Evolutionary conservation across 2,113 vertebrate species (phyloP).

Genomic region (Phaethon lepturus): DNA sequence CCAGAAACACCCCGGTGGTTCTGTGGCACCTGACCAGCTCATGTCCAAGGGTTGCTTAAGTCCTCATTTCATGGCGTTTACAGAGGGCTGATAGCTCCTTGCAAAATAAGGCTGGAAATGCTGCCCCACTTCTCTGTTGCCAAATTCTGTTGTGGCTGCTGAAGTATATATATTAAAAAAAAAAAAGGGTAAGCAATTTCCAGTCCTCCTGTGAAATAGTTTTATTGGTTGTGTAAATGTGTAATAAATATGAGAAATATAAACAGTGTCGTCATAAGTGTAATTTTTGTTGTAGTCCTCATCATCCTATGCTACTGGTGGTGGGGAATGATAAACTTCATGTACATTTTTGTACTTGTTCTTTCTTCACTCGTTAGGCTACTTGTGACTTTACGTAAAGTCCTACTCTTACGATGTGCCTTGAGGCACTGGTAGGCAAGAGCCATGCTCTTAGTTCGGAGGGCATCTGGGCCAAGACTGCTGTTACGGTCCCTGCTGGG

Average conservation of each 20-base stretch:
- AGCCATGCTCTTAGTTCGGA: rapidly evolving
- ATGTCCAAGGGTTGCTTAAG: neutral
- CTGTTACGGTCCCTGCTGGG: neutral
- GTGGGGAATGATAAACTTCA: neutral
- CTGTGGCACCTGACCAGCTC: neutral
- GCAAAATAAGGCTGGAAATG: neutral
- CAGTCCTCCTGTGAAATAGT: neutral
- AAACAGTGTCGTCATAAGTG: neutral
- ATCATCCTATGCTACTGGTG: neutral
- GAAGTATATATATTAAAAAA: neutral
- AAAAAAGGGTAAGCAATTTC: neutral
- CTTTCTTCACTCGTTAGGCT: no score
- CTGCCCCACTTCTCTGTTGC: neutral
- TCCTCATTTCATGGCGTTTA: neutral
- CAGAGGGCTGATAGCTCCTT: neutral
- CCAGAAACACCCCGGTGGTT: neutral
- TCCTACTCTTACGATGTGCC: rapidly evolving
- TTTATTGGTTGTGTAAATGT: neutral
- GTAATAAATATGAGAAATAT: neutral
- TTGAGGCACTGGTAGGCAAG: neutral
- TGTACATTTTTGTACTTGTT: no score
- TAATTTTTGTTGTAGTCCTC: neutral
- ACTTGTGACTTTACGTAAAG: neutral
- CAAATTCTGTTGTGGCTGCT: neutral
- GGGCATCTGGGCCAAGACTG: neutral